Evolutionary conservation across 2,888 invertebrate genomes (phyloP).

Genomic region (Drosophila paranaensis): DNA sequence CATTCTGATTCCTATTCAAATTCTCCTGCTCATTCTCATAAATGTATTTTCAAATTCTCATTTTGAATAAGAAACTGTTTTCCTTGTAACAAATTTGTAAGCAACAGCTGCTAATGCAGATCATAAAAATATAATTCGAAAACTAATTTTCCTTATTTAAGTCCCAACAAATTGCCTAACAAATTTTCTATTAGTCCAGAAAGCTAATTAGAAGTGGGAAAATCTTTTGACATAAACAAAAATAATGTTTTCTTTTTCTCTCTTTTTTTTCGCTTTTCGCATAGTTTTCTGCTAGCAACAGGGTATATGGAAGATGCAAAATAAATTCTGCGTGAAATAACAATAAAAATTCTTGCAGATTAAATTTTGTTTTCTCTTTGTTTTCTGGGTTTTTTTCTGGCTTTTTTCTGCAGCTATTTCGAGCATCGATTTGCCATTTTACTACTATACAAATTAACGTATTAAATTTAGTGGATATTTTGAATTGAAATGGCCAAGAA

Average conservation of each 20-base stretch:
- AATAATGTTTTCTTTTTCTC: too few relatives aligned
- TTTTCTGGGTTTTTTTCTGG: neutral
- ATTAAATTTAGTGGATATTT: conserved; percentile 69
- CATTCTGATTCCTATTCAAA: too few relatives aligned
- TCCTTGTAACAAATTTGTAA: neutral
- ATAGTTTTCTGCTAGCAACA: neutral
- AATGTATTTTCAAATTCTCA: neutral
- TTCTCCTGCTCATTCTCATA: neutral
- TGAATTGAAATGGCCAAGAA: conserved; percentile 71
- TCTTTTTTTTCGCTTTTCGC: neutral
- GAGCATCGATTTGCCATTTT: conserved; percentile 55
- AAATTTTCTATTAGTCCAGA: neutral
- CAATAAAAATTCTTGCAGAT: conserved; percentile 21
- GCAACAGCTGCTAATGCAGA: neutral
- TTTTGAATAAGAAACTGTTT: neutral
- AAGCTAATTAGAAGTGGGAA: neutral
- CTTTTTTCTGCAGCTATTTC: conserved; percentile 53
- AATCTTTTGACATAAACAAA: neutral
- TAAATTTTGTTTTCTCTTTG: conserved; percentile 32
- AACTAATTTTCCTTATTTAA: neutral
- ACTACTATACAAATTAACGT: conserved; percentile 57
- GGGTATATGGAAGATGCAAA: neutral
- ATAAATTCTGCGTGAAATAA: conserved; percentile 46
- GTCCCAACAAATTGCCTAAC: neutral
- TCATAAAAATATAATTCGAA: neutral